Evolutionary conservation across 2,113 vertebrate species (phyloP), one percentile per base, ranked within the genome.

Genomic region (Melanostigma gelatinosum): DNA sequence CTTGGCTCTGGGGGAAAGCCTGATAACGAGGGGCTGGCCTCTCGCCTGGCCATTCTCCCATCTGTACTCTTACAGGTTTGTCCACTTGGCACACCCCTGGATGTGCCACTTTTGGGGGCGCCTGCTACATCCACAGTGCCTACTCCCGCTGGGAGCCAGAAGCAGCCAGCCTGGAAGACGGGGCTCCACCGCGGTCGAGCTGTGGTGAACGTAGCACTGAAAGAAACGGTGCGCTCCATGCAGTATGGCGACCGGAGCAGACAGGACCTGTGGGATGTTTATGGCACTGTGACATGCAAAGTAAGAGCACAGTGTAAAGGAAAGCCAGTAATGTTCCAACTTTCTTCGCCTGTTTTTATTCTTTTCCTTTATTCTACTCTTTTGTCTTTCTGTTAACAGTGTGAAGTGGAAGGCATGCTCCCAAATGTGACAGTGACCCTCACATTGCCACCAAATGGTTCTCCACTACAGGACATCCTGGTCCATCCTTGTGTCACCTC

Each of bases 401-500:
- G 97, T 94, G 97, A 99, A 79, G 94, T 99, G 29, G 97, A 99
- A 93, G 97, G 97, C 13, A 90, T 96, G 79, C 95, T 96, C 42
- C 96, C 97, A 74, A 97, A 95, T 38, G 96, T 98, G 79, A 97
- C 95, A 0, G 92, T 98, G 81, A 96, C 95, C 82, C 95, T 99
- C 89, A 95, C 91, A 20, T 95, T 99, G 80, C 98, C 96, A 0
- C 95, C 86, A 24, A 99, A 98, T 18, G 97, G 96, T 18, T 97
- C 97, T 57, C 97, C 97, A 0, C 96, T 99, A 69, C 97, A 98
- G 65, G 97, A 98, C 81, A 95, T 97, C 58, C 85, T 99, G 84
- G 95, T 97, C 60, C 97, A 98, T 92, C 97, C 96, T 34, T 99
- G 97, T 15, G 97, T 99, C 40, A 97, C 96, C 2, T 97, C 97